Evolutionary conservation across 2,888 invertebrate genomes (phyloP).

Genomic region (Orchesella flavescens): DNA sequence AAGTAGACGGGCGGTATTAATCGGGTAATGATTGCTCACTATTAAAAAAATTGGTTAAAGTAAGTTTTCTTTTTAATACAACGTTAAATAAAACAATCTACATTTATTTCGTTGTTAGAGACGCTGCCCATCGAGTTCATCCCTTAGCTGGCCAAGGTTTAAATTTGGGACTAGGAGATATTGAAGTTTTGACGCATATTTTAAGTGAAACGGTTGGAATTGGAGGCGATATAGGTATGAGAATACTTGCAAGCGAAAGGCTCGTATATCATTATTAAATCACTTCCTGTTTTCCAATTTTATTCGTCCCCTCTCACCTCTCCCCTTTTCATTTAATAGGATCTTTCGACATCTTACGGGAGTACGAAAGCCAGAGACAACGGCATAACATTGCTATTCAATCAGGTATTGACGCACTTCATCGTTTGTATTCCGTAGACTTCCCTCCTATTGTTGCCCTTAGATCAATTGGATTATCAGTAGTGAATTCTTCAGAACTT

Average conservation of each 20-base stretch:
- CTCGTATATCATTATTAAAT: background rate
- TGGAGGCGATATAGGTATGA: constrained; percentile 83
- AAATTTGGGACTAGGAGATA: constrained; percentile 97
- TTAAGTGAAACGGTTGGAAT: constrained; percentile 82
- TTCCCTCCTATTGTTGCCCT: constrained; percentile 83
- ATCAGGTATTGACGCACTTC: constrained; percentile 88
- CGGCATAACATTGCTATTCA: constrained; percentile 91
- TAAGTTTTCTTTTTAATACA: background rate
- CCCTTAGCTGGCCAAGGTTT: constrained; percentile 98
- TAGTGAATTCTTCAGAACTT: constrained; percentile 84
- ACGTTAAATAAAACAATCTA: too few species aligned
- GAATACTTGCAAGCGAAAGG: constrained; percentile 38
- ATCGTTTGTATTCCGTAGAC: constrained; percentile 84
- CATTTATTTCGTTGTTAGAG: constrained; percentile 76
- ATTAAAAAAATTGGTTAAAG: background rate
- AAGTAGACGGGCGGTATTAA: constrained; percentile 84
- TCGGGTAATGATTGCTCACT: constrained; percentile 82
- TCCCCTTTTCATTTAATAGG: constrained; percentile 76
- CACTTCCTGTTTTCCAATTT: background rate
- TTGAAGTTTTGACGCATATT: constrained; percentile 81
- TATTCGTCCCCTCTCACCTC: too few species aligned
- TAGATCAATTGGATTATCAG: constrained; percentile 86
- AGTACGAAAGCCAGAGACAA: constrained; percentile 90
- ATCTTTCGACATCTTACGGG: constrained; percentile 81
- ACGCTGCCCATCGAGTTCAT: constrained; percentile 93